A percentile compares a stretch with the other conserved stretches of the same genome.
phyloP scores from a whole-genome alignment of 2,113 vertebrate genomes.

The Gymnogyps californianus region DNA sequence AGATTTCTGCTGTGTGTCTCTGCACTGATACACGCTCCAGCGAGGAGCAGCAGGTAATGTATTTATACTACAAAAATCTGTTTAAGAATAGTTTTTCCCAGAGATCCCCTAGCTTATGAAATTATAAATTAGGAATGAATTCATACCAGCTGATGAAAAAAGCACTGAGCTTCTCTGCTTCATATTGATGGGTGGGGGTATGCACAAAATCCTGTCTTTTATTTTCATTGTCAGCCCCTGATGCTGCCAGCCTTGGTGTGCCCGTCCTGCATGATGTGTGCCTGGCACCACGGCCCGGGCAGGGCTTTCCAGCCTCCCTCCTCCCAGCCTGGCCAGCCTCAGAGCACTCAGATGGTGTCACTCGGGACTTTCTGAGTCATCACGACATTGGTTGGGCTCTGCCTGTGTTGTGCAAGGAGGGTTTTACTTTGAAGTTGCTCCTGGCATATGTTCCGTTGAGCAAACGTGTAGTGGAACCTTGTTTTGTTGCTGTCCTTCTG shows the following conservation, averaged over 20 bases:
- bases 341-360: not conserved
- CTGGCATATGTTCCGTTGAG: not conserved
- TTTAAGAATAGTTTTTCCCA: not conserved
- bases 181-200: accelerated
- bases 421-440: conserved; percentile 33
- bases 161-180: not conserved
- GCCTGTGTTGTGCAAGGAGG: not conserved
- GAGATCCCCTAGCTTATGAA: not conserved
- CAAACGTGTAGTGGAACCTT: not conserved
- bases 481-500: not conserved
- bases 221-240: not conserved
- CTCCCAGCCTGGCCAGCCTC: not conserved
- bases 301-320: not conserved
- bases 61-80: not conserved
- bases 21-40: not conserved
- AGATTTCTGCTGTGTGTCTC: not conserved
- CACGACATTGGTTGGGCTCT: not conserved
- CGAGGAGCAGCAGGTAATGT: not conserved
- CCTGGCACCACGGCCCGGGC: accelerated
- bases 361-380: not conserved
- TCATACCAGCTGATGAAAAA: not conserved
- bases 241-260: not conserved
- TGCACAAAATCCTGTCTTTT: not conserved
- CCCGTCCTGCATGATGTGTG: accelerated
- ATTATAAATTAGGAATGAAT: not conserved